Evolutionary conservation across 2,797 vertebrate species (phyloP).

Genomic region (Myiotriccus ornatus): DNA sequence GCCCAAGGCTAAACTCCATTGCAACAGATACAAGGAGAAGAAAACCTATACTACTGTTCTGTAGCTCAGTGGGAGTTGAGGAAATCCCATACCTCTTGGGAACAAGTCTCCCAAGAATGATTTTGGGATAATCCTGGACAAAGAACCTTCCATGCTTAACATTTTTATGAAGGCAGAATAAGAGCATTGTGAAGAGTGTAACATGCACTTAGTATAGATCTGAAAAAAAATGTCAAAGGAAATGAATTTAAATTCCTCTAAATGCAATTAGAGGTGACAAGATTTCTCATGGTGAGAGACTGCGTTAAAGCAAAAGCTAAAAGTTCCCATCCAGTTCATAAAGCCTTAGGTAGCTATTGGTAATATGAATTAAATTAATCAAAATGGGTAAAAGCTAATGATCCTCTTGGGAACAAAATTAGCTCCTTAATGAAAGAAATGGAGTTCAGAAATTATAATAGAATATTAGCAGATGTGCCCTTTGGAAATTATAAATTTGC

Average conservation of each 20-base stretch:
- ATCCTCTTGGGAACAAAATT: conserved; percentile 71
- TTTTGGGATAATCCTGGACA: conserved; percentile 12
- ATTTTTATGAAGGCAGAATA: conserved; percentile 19
- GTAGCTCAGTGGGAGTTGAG: background rate
- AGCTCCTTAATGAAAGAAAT: conserved; percentile 76
- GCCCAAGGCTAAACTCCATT: background rate
- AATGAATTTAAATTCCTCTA: conserved; percentile 67
- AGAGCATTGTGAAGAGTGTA: background rate
- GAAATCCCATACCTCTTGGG: background rate
- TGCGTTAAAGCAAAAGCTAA: conserved; percentile 48
- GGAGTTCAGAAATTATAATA: conserved; percentile 73
- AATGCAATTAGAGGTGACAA: conserved; percentile 65
- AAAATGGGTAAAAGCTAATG: conserved; percentile 72
- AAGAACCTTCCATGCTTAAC: background rate
- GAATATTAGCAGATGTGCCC: conserved; percentile 68
- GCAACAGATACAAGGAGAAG: background rate
- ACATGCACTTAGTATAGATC: conserved; percentile 29
- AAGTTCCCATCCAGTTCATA: conserved; percentile 64
- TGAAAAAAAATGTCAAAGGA: conserved; percentile 65
- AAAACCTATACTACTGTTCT: background rate
- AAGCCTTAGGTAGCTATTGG: conserved; percentile 65
- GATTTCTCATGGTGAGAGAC: conserved; percentile 62
- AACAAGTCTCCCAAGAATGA: background rate
- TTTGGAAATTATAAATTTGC: conserved; percentile 76
- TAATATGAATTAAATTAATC: conserved; percentile 72